Evolutionary conservation across 2,113 vertebrate species (phyloP).

Genomic region (Picathartes gymnocephalus): DNA sequence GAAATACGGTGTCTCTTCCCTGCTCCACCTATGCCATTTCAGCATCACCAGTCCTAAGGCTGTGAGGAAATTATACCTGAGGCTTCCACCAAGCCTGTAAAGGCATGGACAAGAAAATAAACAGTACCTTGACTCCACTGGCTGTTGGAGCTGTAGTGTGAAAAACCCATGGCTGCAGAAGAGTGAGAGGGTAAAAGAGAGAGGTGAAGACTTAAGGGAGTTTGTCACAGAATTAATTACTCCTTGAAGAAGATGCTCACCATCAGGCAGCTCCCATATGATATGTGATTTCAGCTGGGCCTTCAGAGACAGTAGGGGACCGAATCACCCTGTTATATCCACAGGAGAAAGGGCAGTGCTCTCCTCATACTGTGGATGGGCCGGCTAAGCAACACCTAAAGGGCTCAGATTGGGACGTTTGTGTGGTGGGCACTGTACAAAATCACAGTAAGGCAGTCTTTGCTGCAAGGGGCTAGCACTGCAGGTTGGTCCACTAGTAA

Average conservation of each 20-base stretch:
- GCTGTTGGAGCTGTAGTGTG: not conserved
- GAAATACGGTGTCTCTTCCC: not conserved
- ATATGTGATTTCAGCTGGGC: not conserved
- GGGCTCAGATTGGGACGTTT: fast-evolving
- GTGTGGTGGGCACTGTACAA: not conserved
- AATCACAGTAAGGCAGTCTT: not conserved
- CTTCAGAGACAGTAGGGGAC: not conserved
- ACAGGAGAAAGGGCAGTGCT: not conserved
- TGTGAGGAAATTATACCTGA: not conserved
- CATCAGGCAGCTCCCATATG: not conserved
- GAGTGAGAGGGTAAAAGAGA: not conserved
- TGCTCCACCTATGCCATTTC: not conserved
- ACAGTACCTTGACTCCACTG: not conserved
- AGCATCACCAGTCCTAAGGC: not conserved
- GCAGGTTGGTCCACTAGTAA: not conserved
- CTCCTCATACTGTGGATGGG: not conserved
- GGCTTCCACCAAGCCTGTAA: not conserved
- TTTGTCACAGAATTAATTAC: not conserved
- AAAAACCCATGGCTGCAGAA: not conserved
- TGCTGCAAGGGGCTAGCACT: not conserved
- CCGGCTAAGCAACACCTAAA: not conserved
- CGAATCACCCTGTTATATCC: not conserved
- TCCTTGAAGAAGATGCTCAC: not conserved
- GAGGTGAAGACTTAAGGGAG: not conserved
- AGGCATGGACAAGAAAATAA: not conserved